Evolutionary conservation across 92 coral and sea anemone genomes (phyloP).

Genomic region (Epizoanthus scotinus): DNA sequence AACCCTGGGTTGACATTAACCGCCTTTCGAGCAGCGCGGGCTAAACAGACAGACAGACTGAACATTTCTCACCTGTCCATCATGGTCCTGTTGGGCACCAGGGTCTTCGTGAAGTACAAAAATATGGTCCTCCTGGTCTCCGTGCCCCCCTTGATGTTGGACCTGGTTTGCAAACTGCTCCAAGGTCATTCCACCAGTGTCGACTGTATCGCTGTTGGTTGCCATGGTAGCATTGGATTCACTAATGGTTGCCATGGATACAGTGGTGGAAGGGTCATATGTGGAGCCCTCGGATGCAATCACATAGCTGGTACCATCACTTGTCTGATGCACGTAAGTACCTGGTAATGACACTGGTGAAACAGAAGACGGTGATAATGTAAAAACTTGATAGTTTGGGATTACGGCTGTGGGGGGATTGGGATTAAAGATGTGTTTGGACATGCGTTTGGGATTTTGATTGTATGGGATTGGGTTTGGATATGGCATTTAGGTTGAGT

Average conservation of each 20-base stretch:
- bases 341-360: constrained; percentile 48
- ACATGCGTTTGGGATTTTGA: too few relatives aligned
- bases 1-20: too few relatives aligned
- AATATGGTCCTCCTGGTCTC: constrained; percentile 79
- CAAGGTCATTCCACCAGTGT: constrained; percentile 74
- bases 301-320: constrained; percentile 95
- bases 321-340: constrained; percentile 87
- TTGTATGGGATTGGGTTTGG: too few relatives aligned
- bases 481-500: too few relatives aligned
- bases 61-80: constrained; percentile 67
- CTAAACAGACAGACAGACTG: not conserved
- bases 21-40: too few relatives aligned
- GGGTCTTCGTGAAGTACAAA: constrained; percentile 88
- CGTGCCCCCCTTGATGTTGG: constrained; percentile 69
- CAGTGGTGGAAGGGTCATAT: constrained; percentile 74
- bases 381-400: too few relatives aligned
- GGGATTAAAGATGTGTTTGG: not conserved
- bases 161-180: constrained; percentile 84
- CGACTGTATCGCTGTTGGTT: constrained; percentile 84
- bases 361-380: not conserved
- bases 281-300: constrained; percentile 91
- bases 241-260: constrained; percentile 87
- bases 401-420: too few relatives aligned
- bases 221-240: constrained; percentile 76
- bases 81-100: constrained; percentile 70